A percentile compares a stretch with the other conserved stretches of the same genome.
Conservation (phyloP, 1,140 invertebrate genomes). For the Mercenaria mercenaria region DNA sequence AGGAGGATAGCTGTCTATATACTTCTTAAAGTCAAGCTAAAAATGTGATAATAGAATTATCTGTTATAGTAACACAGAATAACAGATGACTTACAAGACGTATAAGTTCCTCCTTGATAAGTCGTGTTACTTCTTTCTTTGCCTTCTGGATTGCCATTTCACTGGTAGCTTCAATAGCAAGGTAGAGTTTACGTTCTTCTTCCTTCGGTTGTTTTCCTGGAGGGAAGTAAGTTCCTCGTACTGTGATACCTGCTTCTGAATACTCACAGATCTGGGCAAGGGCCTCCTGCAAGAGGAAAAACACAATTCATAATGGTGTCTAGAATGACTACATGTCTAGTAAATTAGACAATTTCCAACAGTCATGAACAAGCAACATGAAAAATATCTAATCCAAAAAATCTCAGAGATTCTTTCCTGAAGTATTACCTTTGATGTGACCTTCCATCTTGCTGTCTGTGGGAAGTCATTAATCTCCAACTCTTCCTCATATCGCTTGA, state of each 20-base stretch:
- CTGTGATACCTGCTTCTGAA: slow-evolving; percentile 99
- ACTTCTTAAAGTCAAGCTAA: too few relatives aligned
- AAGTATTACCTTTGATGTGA: slow-evolving; percentile 97
- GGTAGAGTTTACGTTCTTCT: slow-evolving; percentile 98
- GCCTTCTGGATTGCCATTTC: slow-evolving; percentile 99
- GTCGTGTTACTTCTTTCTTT: slow-evolving; percentile 98
- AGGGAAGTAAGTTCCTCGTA: slow-evolving; percentile 98
- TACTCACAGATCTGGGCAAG: slow-evolving; percentile 99
- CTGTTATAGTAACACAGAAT: slow-evolving; percentile 20
- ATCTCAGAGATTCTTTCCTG: too few relatives aligned
- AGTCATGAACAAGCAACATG: neutral
- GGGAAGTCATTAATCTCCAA: slow-evolving; percentile 99
- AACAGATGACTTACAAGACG: slow-evolving; percentile 91
- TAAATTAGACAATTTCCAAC: neutral
- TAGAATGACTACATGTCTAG: too few relatives aligned
- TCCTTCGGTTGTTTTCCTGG: slow-evolving; percentile 89
- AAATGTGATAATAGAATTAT: too few relatives aligned
- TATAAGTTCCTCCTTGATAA: slow-evolving; percentile 99
- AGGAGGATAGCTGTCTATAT: too few relatives aligned
- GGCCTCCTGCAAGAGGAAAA: slow-evolving; percentile 91
- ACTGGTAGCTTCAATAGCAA: slow-evolving; percentile 99
- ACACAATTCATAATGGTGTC: slow-evolving; percentile 1
- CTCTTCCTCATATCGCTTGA: slow-evolving; percentile 98
- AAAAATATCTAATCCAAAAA: too few relatives aligned
- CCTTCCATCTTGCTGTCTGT: slow-evolving; percentile 98